phyloP scores from a whole-genome alignment of 2,113 vertebrate species.

The Alouatta palliata region DNA sequence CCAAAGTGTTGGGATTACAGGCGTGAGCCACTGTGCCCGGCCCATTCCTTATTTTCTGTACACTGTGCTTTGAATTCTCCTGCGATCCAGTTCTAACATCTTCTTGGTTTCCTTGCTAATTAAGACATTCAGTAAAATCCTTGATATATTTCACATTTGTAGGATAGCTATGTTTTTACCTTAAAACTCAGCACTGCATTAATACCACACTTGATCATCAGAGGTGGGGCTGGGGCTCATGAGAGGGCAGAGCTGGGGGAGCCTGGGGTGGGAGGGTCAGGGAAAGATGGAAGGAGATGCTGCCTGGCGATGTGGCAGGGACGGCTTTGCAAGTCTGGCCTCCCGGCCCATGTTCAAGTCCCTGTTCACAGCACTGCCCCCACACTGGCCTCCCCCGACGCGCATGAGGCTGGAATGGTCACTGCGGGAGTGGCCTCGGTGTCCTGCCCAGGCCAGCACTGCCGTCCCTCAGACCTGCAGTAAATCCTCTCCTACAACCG shows the following conservation, averaged over 20 bases:
- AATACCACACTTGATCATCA: not conserved
- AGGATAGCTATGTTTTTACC: not conserved
- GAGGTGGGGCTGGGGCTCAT: not conserved
- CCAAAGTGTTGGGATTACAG: too few relatives aligned
- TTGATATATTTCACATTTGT: not conserved
- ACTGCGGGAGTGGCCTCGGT: not conserved
- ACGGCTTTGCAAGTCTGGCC: rapidly evolving
- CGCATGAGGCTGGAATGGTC: not conserved
- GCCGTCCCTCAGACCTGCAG: not conserved
- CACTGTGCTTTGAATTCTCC: not conserved
- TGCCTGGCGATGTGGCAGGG: too few relatives aligned
- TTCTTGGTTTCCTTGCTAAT: not conserved
- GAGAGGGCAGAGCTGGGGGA: not conserved
- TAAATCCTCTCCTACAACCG: not conserved
- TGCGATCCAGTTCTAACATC: not conserved
- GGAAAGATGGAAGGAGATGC: not conserved
- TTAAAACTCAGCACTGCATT: not conserved
- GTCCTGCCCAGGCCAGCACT: too few relatives aligned
- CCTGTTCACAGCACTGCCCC: not conserved
- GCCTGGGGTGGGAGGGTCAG: not conserved
- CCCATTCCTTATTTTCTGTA: rapidly evolving
- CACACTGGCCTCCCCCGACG: too few relatives aligned
- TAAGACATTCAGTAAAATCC: not conserved
- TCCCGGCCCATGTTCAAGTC: not conserved
- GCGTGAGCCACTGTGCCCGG: too few relatives aligned